Evolutionary conservation across 1,140 invertebrate species (phyloP).

Genomic region (Zaprionus lachaisei): DNA sequence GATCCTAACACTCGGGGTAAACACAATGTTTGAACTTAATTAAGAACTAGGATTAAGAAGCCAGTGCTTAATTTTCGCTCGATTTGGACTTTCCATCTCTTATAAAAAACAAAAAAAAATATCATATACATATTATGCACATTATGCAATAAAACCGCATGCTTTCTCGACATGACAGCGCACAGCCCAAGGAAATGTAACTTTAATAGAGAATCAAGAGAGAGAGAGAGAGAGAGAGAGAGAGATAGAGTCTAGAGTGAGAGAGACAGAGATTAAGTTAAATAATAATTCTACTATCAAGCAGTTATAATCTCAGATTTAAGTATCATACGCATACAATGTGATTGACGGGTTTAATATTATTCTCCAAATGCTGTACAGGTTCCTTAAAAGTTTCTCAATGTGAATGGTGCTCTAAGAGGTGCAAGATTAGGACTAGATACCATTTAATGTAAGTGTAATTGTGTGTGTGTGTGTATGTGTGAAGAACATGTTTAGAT

Average conservation of each 20-base stretch:
- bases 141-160: slow-evolving; percentile 47
- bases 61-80: slow-evolving; percentile 36
- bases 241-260: neutral
- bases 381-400: slow-evolving; percentile 5
- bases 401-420: slow-evolving; percentile 31
- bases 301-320: slow-evolving; percentile 58
- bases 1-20: slow-evolving; percentile 37
- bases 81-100: neutral
- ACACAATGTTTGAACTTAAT: slow-evolving; percentile 13
- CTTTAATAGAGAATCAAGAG: slow-evolving; percentile 21
- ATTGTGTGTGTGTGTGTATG: slow-evolving; percentile 34
- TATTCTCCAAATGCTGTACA: slow-evolving; percentile 36
- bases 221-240: neutral
- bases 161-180: slow-evolving; percentile 59
- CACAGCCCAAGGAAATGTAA: slow-evolving; percentile 72
- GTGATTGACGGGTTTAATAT: slow-evolving; percentile 15
- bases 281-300: slow-evolving; percentile 28
- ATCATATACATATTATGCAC: slow-evolving; percentile 17
- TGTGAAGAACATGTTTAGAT: slow-evolving; percentile 15
- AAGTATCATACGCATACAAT: slow-evolving; percentile 21
- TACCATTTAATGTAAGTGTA: slow-evolving; percentile 32
- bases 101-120: slow-evolving; percentile 22
- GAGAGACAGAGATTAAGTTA: slow-evolving; percentile 11
- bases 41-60: slow-evolving; percentile 38
- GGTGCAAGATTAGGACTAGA: slow-evolving; percentile 55